Conservation (phyloP, 2,797 vertebrate genomes). For the Smutsia gigantea region DNA sequence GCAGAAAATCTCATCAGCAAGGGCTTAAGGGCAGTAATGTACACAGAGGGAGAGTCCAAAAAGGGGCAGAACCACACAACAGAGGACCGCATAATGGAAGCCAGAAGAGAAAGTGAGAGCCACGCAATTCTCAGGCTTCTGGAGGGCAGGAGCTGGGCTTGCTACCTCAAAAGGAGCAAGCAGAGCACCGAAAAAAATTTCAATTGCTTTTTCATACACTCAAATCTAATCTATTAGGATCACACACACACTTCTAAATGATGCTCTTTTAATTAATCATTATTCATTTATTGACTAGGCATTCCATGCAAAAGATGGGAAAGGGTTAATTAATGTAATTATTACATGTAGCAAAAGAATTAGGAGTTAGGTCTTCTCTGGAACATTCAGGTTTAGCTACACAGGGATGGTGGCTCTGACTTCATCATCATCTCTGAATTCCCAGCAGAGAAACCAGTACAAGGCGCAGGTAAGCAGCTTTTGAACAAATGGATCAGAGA, state of each 20-base stretch:
- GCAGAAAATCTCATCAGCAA: constrained; percentile 72
- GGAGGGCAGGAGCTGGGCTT: neutral
- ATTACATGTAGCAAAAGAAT: neutral
- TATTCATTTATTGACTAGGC: neutral
- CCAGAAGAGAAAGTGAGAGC: neutral
- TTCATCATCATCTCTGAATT: neutral
- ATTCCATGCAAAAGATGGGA: neutral
- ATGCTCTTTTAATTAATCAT: neutral
- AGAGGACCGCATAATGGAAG: neutral
- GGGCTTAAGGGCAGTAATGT: neutral
- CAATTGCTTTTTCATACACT: neutral
- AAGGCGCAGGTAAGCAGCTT: neutral
- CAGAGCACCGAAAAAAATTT: neutral
- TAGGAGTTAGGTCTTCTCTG: neutral
- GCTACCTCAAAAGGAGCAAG: neutral
- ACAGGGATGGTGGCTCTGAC: neutral
- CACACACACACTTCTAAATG: neutral
- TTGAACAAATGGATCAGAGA: neutral
- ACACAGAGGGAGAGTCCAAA: constrained; percentile 1
- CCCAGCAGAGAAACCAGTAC: neutral
- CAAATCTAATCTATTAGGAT: neutral
- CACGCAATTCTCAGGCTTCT: neutral
- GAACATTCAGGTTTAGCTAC: neutral
- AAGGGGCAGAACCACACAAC: neutral
- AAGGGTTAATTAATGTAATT: neutral